phyloP scores from a whole-genome alignment of 2,113 vertebrate species.

The Nibea albiflora region DNA sequence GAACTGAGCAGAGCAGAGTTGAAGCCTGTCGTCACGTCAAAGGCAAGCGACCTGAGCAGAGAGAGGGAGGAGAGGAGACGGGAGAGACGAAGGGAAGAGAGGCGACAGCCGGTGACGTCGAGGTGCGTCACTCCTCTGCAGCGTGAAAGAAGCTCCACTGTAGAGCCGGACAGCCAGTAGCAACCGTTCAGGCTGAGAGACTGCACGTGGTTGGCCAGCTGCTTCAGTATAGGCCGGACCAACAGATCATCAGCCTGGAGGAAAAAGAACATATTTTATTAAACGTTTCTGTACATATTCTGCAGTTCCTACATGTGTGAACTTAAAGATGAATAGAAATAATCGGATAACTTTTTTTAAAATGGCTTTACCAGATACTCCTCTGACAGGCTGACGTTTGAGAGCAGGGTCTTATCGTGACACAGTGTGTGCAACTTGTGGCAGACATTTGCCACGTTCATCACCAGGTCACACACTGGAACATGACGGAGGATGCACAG shows the following conservation, averaged over 20 bases:
- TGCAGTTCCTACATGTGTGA: not conserved
- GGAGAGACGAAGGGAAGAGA: conserved; percentile 91
- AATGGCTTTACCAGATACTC: conserved; percentile 88
- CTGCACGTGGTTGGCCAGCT: conserved; percentile 88
- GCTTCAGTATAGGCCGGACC: conserved; percentile 86
- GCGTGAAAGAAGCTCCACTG: conserved; percentile 86
- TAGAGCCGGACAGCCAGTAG: conserved; percentile 92
- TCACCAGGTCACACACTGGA: conserved; percentile 90
- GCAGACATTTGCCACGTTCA: conserved; percentile 90
- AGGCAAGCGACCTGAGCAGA: conserved; percentile 89
- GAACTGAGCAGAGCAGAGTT: conserved; percentile 90
- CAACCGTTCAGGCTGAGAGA: conserved; percentile 93
- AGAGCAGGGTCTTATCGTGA: conserved; percentile 92
- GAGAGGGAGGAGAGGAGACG: conserved; percentile 89
- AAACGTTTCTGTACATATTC: not conserved
- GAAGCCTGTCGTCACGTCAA: conserved; percentile 91
- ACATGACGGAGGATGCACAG: conserved; percentile 92
- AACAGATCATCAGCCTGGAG: conserved; percentile 88
- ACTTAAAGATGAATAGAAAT: not conserved
- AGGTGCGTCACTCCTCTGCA: conserved; percentile 91
- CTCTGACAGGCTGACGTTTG: conserved; percentile 88
- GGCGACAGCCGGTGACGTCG: conserved; percentile 91
- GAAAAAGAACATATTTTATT: not conserved
- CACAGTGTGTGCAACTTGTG: conserved; percentile 89
- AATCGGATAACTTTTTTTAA: too few species aligned